phyloP scores from a whole-genome alignment of 1,140 invertebrate genomes.

The Drosophila teissieri region DNA sequence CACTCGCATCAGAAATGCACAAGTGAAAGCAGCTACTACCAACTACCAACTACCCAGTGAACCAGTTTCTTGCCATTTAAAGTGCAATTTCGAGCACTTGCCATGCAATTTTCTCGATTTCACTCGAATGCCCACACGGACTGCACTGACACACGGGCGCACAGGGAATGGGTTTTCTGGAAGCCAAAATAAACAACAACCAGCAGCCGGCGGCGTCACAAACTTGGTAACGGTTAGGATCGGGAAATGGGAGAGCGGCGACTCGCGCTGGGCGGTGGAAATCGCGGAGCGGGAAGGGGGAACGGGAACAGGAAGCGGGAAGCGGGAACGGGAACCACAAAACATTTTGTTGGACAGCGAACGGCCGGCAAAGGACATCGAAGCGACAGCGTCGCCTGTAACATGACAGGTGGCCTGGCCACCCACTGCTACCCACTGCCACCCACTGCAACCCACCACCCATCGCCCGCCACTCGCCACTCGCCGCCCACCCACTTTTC shows the following conservation, averaged over 20 bases:
- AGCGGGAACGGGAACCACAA: slow-evolving; percentile 76
- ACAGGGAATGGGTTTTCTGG: slow-evolving; percentile 48
- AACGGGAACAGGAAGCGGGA: slow-evolving; percentile 53
- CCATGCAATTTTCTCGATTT: slow-evolving; percentile 45
- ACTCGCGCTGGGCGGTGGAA: neutral
- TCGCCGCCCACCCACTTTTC: neutral
- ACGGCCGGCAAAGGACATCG: slow-evolving; percentile 74
- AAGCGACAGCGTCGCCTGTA: slow-evolving; percentile 58
- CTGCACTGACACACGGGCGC: neutral
- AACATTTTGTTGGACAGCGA: slow-evolving; percentile 83
- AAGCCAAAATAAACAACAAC: slow-evolving; percentile 77
- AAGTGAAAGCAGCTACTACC: neutral
- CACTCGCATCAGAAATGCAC: no score
- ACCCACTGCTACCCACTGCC: neutral
- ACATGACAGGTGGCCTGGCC: slow-evolving; percentile 71
- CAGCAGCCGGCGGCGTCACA: slow-evolving; percentile 59
- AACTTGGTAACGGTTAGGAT: slow-evolving; percentile 54
- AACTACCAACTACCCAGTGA: neutral
- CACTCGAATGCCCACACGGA: slow-evolving; percentile 24
- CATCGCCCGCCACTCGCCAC: neutral
- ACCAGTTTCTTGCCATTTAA: slow-evolving; percentile 10
- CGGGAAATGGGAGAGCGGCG: slow-evolving; percentile 1
- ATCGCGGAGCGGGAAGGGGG: slow-evolving; percentile 29
- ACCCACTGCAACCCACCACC: neutral
- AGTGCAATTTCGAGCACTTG: neutral